Conservation (phyloP, 2,797 vertebrate species). For the Chelon auratus region DNA sequence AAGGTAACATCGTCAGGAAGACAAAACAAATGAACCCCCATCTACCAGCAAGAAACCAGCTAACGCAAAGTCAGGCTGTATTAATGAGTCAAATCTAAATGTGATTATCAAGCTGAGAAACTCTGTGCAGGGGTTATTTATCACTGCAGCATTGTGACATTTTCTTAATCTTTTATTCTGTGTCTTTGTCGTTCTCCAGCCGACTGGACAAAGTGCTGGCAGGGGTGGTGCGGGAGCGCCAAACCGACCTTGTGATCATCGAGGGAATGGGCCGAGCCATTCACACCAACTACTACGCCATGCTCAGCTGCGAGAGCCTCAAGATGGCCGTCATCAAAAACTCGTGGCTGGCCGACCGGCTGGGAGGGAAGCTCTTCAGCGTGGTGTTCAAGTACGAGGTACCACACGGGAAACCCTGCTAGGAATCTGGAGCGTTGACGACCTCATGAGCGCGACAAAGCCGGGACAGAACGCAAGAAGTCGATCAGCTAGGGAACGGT, state of each 20-base stretch:
- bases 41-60: not conserved
- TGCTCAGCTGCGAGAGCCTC: slow-evolving; percentile 93
- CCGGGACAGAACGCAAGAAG: not conserved
- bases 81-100: too few species aligned
- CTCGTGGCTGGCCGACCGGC: slow-evolving; percentile 95
- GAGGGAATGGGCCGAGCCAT: slow-evolving; percentile 99
- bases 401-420: slow-evolving; percentile 77
- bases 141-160: not conserved
- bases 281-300: slow-evolving; percentile 96
- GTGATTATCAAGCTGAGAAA: too few species aligned
- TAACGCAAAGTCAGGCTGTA: not conserved
- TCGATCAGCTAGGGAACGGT: not conserved
- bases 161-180: not conserved
- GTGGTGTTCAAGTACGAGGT: slow-evolving; percentile 98
- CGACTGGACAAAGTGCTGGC: slow-evolving; percentile 95
- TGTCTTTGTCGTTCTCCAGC: slow-evolving; percentile 71
- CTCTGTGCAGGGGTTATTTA: not conserved
- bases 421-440: slow-evolving; percentile 35
- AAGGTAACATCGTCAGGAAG: too few species aligned
- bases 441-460: slow-evolving; percentile 25
- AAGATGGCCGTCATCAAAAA: slow-evolving; percentile 99
- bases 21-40: not conserved
- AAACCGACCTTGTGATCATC: slow-evolving; percentile 95
- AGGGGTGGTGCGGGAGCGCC: slow-evolving; percentile 88
- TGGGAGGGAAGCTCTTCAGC: slow-evolving; percentile 96